Percentiles rank a stretch among this genome's conserved stretches.
These are phyloP conservation scores for Caretta caretta DNA, from an alignment of 2,113 vertebrate species.

Conservation along the genomic window DNA sequence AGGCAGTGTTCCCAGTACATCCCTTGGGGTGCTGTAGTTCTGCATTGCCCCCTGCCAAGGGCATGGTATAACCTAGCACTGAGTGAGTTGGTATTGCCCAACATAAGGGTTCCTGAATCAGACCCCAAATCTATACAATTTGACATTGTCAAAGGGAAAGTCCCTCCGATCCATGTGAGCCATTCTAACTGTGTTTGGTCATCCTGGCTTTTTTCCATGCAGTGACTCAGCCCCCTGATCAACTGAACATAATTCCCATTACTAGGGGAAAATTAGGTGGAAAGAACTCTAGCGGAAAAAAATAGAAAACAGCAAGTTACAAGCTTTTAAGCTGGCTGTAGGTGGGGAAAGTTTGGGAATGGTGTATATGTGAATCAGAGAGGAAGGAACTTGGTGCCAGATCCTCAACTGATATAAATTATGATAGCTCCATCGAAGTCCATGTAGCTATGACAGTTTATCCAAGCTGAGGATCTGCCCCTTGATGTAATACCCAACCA, in stretches of 20 bases:
- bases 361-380: neutral
- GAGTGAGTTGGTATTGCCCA: neutral
- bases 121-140: neutral
- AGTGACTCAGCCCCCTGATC: neutral
- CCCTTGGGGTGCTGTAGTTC: neutral
- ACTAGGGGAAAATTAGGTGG: too few relatives aligned
- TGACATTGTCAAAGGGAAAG: neutral
- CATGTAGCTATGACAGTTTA: neutral
- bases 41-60: neutral
- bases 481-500: neutral
- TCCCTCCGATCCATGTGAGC: neutral
- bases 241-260: neutral
- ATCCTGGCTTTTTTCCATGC: neutral
- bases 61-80: too few relatives aligned
- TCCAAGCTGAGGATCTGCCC: too few relatives aligned
- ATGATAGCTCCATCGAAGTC: neutral
- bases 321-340: neutral
- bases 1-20: neutral
- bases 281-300: neutral
- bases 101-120: neutral
- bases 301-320: neutral
- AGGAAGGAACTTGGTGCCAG: neutral
- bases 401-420: neutral
- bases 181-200: neutral
- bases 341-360: neutral